phyloP scores from a whole-genome alignment of 2,113 vertebrate species.

The Anthoscopus minutus region DNA sequence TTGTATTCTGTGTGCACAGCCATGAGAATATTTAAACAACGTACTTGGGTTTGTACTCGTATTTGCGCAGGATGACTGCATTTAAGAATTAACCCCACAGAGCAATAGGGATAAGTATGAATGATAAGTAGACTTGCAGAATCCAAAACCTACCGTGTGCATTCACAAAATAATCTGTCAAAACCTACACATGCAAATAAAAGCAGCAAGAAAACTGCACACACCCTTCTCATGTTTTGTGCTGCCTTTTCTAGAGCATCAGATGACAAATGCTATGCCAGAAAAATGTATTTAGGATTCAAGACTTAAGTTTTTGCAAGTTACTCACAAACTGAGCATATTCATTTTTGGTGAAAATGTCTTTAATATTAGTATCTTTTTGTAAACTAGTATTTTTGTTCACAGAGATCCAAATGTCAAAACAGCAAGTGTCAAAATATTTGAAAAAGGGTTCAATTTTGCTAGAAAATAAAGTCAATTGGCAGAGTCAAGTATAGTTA shows the following conservation, averaged over 20 bases:
- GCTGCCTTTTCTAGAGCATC: not conserved
- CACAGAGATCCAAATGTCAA: not conserved
- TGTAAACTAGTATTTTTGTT: not conserved
- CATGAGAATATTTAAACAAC: not conserved
- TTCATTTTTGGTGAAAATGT: conserved; percentile 7
- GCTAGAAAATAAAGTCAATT: conserved; percentile 8
- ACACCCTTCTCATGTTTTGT: not conserved
- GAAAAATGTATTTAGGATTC: not conserved
- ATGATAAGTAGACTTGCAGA: not conserved
- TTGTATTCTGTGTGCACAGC: fast-evolving
- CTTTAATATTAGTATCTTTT: conserved; percentile 17
- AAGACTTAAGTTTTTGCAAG: not conserved
- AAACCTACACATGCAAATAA: not conserved
- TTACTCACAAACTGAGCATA: conserved; percentile 19
- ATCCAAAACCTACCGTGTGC: not conserved
- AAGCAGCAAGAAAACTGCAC: not conserved
- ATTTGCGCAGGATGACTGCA: not conserved
- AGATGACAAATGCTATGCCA: not conserved
- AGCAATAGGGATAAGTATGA: not conserved
- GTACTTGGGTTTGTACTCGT: not conserved
- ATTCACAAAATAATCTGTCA: not conserved
- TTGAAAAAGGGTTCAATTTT: conserved; percentile 26
- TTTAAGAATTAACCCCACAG: not conserved
- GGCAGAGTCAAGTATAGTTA: not conserved
- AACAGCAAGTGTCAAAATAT: conserved; percentile 45